Percentiles rank a stretch among this genome's conserved stretches.
Evolutionary conservation across 1,140 invertebrate genomes (phyloP).

Genomic region (Zaprionus camerounensis): DNA sequence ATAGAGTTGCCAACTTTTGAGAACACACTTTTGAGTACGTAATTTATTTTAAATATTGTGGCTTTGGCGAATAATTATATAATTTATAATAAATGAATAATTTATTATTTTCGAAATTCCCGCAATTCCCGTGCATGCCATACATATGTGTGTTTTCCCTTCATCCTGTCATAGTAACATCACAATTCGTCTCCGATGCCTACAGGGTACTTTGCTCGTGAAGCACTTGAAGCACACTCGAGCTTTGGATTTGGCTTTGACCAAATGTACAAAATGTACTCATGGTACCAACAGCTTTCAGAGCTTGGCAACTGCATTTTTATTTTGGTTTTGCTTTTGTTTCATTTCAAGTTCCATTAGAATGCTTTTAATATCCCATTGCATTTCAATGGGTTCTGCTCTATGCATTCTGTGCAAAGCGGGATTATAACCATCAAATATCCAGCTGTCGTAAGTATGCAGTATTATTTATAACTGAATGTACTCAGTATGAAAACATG

Average conservation of each 20-base stretch:
- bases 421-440: background rate
- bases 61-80: too few relatives aligned
- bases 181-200: background rate
- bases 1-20: too few relatives aligned
- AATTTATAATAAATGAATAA: too few relatives aligned
- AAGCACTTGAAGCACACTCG: slow-evolving; percentile 11
- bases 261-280: slow-evolving; percentile 2
- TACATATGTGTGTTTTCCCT: too few relatives aligned
- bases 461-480: background rate
- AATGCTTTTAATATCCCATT: slow-evolving; percentile 8
- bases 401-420: background rate
- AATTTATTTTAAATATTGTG: too few relatives aligned
- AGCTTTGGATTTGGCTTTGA: slow-evolving; percentile 9
- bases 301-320: slow-evolving; percentile 2
- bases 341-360: slow-evolving; percentile 11
- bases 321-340: background rate
- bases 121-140: too few relatives aligned
- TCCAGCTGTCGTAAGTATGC: background rate
- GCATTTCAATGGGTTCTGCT: background rate
- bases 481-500: background rate
- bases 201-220: slow-evolving; percentile 8
- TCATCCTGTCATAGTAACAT: too few relatives aligned
- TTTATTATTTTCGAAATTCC: too few relatives aligned
- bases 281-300: background rate
- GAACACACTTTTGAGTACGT: too few relatives aligned